These are phyloP conservation scores for Cantharis rufa DNA, from an alignment of 2,888 invertebrate genomes.

Conservation along the genomic window DNA sequence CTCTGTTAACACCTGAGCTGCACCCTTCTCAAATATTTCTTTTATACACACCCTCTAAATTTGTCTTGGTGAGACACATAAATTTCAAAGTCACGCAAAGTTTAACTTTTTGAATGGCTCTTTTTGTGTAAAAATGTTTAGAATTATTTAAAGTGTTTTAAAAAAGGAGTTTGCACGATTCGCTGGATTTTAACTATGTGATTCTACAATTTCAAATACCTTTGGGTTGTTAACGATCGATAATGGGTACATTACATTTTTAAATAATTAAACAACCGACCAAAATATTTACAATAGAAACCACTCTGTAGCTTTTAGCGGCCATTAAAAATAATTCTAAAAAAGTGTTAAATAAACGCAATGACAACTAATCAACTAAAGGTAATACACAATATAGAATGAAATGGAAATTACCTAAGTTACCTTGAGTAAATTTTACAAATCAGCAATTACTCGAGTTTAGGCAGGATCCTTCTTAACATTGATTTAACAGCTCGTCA, in stretches of 20 bases:
- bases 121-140: slow-evolving; percentile 22
- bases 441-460: too few relatives aligned
- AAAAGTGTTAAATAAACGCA: not conserved
- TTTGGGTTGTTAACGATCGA: not conserved
- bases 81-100: slow-evolving; percentile 19
- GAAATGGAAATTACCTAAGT: too few relatives aligned
- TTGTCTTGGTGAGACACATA: slow-evolving; percentile 6
- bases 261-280: not conserved
- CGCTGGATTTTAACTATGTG: not conserved
- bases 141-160: slow-evolving; percentile 19
- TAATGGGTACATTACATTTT: not conserved
- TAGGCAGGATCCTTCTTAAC: too few relatives aligned
- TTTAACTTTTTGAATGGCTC: slow-evolving; percentile 22
- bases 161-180: not conserved
- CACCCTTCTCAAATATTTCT: slow-evolving; percentile 18
- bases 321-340: not conserved
- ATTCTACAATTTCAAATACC: not conserved
- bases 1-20: slow-evolving; percentile 11
- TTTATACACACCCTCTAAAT: slow-evolving; percentile 10
- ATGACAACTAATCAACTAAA: too few relatives aligned
- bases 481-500: too few relatives aligned
- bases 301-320: not conserved
- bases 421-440: too few relatives aligned
- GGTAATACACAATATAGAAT: too few relatives aligned
- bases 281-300: not conserved